These are phyloP conservation scores for Panurus biarmicus DNA, from an alignment of 2,113 vertebrate genomes.

Conservation along the genomic window DNA sequence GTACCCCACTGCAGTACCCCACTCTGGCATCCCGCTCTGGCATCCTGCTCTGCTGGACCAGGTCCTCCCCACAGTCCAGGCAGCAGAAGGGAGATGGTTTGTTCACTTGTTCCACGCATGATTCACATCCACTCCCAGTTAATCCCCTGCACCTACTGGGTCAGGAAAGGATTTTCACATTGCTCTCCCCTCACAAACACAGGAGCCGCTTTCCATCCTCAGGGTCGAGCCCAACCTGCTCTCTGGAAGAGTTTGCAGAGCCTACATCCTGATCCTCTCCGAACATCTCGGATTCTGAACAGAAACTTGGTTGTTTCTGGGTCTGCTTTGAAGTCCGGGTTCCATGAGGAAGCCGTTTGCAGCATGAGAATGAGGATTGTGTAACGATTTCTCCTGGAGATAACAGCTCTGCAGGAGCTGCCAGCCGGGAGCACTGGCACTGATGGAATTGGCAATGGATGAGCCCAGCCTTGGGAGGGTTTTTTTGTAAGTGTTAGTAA, in stretches of 20 bases:
- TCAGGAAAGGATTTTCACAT: neutral
- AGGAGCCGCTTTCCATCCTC: neutral
- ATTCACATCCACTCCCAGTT: neutral
- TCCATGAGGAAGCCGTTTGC: neutral
- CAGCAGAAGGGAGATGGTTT: neutral
- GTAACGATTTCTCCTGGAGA: neutral
- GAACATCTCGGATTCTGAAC: neutral
- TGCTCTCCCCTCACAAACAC: neutral
- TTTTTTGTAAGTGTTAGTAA: neutral
- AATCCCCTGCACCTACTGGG: neutral
- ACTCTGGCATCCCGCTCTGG: rapidly evolving
- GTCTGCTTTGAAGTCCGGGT: neutral
- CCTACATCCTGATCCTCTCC: neutral
- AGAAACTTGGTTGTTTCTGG: neutral
- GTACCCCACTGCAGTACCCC: neutral
- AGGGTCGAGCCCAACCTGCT: neutral
- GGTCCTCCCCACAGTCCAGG: neutral
- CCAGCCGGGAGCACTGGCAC: neutral
- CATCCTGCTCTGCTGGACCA: rapidly evolving
- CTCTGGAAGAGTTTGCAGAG: neutral
- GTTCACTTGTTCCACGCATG: neutral
- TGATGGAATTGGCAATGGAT: neutral
- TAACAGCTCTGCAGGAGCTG: neutral
- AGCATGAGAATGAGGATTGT: constrained; percentile 12
- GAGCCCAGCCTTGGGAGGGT: neutral